Evolutionary conservation across 2,113 vertebrate species (phyloP).

Genomic region (Axis porcinus): DNA sequence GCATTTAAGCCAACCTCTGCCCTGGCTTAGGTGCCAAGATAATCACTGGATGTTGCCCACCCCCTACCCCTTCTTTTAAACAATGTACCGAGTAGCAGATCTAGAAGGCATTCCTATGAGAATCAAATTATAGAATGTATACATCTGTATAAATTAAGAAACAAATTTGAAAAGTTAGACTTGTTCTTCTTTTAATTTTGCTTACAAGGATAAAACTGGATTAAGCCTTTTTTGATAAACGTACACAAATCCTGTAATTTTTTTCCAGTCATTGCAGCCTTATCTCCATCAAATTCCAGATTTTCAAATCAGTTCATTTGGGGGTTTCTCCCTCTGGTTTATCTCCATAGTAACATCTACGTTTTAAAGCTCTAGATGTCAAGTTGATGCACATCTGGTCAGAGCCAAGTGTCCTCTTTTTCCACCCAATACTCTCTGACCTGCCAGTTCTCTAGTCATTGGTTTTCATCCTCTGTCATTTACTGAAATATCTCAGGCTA

Average conservation of each 20-base stretch:
- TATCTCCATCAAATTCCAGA: neutral
- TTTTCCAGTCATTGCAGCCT: neutral
- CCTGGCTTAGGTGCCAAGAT: too few species aligned
- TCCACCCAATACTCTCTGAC: neutral
- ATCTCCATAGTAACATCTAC: neutral
- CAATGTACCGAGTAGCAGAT: neutral
- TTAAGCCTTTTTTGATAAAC: neutral
- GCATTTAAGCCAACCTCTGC: neutral
- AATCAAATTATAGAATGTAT: fast-evolving
- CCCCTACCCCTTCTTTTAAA: neutral
- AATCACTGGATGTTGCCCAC: neutral
- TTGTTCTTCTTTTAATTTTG: neutral
- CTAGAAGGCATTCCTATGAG: neutral
- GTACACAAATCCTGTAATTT: neutral
- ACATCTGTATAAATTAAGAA: neutral
- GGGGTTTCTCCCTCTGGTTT: neutral
- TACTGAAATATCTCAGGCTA: too few species aligned
- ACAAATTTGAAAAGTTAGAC: neutral
- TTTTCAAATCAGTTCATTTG: neutral
- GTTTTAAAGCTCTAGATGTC: neutral
- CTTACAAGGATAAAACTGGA: neutral
- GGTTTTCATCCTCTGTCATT: neutral
- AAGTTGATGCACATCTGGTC: neutral
- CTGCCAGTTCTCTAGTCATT: neutral
- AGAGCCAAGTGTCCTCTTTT: neutral